phyloP scores from a whole-genome alignment of 1,140 invertebrate genomes.

The Cydia pomonella region DNA sequence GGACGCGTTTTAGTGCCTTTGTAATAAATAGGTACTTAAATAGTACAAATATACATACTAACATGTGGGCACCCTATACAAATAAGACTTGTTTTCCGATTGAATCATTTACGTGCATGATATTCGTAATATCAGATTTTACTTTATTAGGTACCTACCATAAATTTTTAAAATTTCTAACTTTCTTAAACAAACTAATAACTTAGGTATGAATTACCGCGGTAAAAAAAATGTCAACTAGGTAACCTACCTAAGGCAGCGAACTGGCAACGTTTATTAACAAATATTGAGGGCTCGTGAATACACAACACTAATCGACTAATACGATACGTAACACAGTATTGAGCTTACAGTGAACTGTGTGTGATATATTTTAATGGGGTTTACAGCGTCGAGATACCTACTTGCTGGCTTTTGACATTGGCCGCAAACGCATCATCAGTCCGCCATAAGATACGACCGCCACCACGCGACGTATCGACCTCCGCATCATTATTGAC shows the following conservation, averaged over 20 bases:
- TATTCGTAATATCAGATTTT: neutral
- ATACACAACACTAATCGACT: slow-evolving; percentile 58
- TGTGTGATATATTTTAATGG: slow-evolving; percentile 75
- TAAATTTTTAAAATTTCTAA: slow-evolving; percentile 7
- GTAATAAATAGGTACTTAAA: neutral
- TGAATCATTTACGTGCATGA: neutral
- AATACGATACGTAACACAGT: slow-evolving; percentile 53
- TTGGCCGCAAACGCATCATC: slow-evolving; percentile 72
- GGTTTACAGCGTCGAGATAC: slow-evolving; percentile 81
- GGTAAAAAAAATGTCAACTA: slow-evolving; percentile 8
- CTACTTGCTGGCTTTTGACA: slow-evolving; percentile 82
- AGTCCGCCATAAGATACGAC: slow-evolving; percentile 77
- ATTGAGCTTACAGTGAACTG: slow-evolving; percentile 54
- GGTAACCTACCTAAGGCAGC: slow-evolving; percentile 4
- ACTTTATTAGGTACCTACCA: neutral
- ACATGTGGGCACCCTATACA: neutral
- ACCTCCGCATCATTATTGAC: slow-evolving; percentile 70
- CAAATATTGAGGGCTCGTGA: slow-evolving; percentile 37
- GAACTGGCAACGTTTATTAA: slow-evolving; percentile 24
- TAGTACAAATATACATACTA: neutral
- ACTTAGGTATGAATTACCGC: neutral
- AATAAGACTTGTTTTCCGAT: neutral
- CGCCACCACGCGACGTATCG: slow-evolving; percentile 70
- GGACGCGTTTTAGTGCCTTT: neutral
- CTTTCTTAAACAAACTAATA: neutral